Conservation (phyloP, 2,113 vertebrate species). For the Mustela nigripes region DNA sequence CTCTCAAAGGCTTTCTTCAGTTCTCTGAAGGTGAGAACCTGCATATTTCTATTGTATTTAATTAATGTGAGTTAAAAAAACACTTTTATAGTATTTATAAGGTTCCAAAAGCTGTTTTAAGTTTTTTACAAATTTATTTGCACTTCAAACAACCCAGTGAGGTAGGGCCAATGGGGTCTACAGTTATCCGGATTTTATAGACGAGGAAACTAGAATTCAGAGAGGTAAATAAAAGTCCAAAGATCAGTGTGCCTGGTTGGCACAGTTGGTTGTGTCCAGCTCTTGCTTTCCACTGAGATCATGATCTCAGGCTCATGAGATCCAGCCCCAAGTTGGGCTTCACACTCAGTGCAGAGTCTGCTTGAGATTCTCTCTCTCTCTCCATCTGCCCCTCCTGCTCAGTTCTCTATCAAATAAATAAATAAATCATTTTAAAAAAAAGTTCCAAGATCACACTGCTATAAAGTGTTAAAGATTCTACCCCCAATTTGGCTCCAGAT, state of each 20-base stretch:
- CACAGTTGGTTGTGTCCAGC: neutral
- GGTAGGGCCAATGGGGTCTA: neutral
- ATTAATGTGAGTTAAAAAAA: neutral
- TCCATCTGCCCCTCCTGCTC: neutral
- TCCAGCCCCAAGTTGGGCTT: neutral
- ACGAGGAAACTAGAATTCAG: neutral
- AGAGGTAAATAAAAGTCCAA: neutral
- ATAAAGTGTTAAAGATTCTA: neutral
- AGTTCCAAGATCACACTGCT: neutral
- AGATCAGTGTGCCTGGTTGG: neutral
- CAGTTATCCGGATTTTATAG: slow-evolving; percentile 12
- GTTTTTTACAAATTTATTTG: neutral
- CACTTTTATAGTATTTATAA: neutral
- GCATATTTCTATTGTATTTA: neutral
- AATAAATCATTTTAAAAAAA: neutral
- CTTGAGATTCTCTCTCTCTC: neutral
- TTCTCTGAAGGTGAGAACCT: neutral
- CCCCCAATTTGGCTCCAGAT: neutral
- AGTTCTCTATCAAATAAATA: neutral
- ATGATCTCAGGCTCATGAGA: neutral
- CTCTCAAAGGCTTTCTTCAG: neutral
- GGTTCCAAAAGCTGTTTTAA: neutral
- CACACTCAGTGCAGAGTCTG: neutral
- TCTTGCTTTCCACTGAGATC: neutral
- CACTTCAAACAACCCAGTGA: neutral